A percentile compares a stretch with the other conserved stretches of the same genome.
phyloP scores from a whole-genome alignment of 2,888 invertebrate species.

The Falcaria lacertinaria region DNA sequence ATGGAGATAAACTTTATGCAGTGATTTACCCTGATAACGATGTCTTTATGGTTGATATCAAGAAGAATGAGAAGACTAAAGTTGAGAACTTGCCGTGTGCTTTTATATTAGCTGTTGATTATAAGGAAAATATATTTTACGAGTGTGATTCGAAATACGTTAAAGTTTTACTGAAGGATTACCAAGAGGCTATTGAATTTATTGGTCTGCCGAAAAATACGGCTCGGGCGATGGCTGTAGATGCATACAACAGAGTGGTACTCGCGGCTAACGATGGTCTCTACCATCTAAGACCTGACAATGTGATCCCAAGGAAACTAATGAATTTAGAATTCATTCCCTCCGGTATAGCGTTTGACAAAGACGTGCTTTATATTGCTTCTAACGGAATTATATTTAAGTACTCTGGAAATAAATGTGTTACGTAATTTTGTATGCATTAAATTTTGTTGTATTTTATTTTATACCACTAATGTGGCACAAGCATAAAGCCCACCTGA shows the following conservation, averaged over 20 bases:
- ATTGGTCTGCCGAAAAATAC: conserved; percentile 61
- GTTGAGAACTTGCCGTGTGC: conserved; percentile 61
- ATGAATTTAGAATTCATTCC: conserved; percentile 64
- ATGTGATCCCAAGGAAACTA: conserved; percentile 59
- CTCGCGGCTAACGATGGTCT: conserved; percentile 66
- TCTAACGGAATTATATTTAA: conserved; percentile 60
- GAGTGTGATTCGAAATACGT: conserved; percentile 72
- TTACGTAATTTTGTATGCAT: conserved; percentile 5
- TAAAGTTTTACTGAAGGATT: conserved; percentile 61
- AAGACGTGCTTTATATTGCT: conserved; percentile 47
- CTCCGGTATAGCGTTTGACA: conserved; percentile 52
- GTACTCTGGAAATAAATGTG: conserved; percentile 40
- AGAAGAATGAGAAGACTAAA: conserved; percentile 51
- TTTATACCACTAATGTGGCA: too few species aligned
- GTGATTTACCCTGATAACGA: conserved; percentile 63
- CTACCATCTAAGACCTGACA: conserved; percentile 52
- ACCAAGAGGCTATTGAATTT: conserved; percentile 64
- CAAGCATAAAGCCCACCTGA: too few species aligned
- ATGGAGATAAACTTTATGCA: conserved; percentile 51
- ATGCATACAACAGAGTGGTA: conserved; percentile 40
- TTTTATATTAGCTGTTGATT: conserved; percentile 61
- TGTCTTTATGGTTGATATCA: conserved; percentile 48
- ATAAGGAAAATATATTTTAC: conserved; percentile 56
- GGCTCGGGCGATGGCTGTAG: conserved; percentile 55
- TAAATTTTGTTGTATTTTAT: background rate